Evolutionary conservation across 2,113 vertebrate species (phyloP), one percentile per base, ranked within the genome.

Genomic region (Rhombomys opimus): DNA sequence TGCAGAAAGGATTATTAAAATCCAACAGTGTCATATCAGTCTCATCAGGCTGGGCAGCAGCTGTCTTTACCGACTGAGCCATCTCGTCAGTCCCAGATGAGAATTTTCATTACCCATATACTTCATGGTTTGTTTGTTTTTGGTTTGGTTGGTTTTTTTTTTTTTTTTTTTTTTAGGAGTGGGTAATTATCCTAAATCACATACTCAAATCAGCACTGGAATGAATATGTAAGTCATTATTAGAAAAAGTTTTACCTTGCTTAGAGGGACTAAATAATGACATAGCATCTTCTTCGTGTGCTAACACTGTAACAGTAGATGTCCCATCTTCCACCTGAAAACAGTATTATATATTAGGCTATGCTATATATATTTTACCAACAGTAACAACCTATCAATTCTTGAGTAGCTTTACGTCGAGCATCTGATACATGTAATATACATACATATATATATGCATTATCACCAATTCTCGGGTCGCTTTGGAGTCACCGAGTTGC

Each of bases 261-360:
- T 99, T 99, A 97, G 98, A 98, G 82, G 95, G 96, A 95, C 97
- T 98, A 91, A 98, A 98, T 17, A 99, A 97, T 92, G 98, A 99
- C 99, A 99, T 99, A 50, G 99, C 98, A 98, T 99, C 97, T 98
- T 99, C 99, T 98, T 99, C 99, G 65, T 99, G 99, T 87, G 98
- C 97, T 18, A 99, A 97, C 14, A 99, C 97, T 97, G 98, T 98
- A 95, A 99, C 98, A 97, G 77, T 97, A 87, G 99, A 97, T 59
- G 98, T 96, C 14, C 98, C 99, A 97, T 99, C 99, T 96, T 99
- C 99, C 95, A 98, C 99, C 99, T 99, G 85, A 7, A 95, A 96
- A 97, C 95, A 30, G 67, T 98, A 86, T 80, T 63, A 97, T 5
- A 94, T 20, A 94, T 95, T 91, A 96, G 67, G 38, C 15, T 94